Percentiles rank a stretch among this genome's conserved stretches.
phyloP scores from a whole-genome alignment of 2,797 vertebrate genomes.

The Eidolon dupreanum region DNA sequence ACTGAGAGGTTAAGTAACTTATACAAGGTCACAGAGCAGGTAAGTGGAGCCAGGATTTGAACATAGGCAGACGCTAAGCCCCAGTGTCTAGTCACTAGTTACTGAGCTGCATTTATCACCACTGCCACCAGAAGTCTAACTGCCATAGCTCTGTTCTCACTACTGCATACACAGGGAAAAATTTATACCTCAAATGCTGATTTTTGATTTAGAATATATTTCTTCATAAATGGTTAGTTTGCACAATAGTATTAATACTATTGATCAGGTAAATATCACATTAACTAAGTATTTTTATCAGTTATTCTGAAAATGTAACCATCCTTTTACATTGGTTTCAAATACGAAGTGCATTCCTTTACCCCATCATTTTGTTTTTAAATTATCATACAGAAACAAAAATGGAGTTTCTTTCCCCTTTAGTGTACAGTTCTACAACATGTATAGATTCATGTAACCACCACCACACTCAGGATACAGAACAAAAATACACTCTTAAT shows the following conservation, averaged over 20 bases:
- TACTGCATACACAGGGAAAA: neutral
- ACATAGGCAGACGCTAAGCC: neutral
- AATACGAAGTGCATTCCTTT: neutral
- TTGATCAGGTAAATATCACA: neutral
- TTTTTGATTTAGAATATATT: neutral
- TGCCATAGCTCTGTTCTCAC: neutral
- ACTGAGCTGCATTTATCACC: neutral
- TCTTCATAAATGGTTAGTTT: neutral
- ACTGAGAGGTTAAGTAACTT: neutral
- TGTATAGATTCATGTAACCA: neutral
- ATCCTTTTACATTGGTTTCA: neutral
- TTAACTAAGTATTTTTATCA: neutral
- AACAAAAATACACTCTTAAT: neutral
- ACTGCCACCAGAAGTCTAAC: neutral
- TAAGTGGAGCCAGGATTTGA: neutral
- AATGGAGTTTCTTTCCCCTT: neutral
- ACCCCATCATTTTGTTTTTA: neutral
- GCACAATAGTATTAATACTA: neutral
- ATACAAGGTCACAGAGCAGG: neutral
- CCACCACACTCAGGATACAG: neutral
- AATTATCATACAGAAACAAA: constrained; percentile 4
- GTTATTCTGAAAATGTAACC: neutral
- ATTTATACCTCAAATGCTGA: neutral
- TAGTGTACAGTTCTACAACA: neutral
- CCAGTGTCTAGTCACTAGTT: neutral